Evolutionary conservation across 2,888 invertebrate species (phyloP).

Genomic region (Ganaspis brasiliensis): DNA sequence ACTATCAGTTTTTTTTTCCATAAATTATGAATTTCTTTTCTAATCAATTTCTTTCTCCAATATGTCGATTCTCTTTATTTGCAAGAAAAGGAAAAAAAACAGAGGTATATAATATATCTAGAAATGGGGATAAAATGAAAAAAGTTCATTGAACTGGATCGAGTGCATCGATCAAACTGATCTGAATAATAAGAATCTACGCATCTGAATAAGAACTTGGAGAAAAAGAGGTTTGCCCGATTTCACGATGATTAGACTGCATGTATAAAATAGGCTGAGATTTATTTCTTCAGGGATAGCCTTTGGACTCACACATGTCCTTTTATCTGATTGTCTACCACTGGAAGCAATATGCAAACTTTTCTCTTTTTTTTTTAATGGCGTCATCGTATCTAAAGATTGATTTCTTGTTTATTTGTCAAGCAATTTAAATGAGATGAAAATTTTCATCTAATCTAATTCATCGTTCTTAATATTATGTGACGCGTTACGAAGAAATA

Average conservation of each 20-base stretch:
- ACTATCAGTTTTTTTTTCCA: too few relatives aligned
- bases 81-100: too few relatives aligned
- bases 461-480: too few relatives aligned
- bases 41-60: too few relatives aligned
- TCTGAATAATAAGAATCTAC: constrained; percentile 40
- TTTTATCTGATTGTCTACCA: constrained; percentile 37
- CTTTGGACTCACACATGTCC: constrained; percentile 9
- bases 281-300: constrained; percentile 31
- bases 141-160: constrained; percentile 35
- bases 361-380: background rate
- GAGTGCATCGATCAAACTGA: constrained; percentile 29
- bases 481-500: too few relatives aligned
- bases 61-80: too few relatives aligned
- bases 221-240: constrained; percentile 15
- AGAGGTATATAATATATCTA: too few relatives aligned
- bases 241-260: constrained; percentile 31
- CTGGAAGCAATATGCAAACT: constrained; percentile 22
- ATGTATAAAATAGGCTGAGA: constrained; percentile 37
- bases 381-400: background rate
- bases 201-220: constrained; percentile 31
- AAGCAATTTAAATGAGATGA: background rate
- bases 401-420: background rate
- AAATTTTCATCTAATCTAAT: too few relatives aligned
- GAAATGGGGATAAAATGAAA: constrained; percentile 2
- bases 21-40: too few relatives aligned